A percentile compares a stretch with the other conserved stretches of the same genome.
These are phyloP conservation scores for Anas platyrhynchos DNA, from an alignment of 2,113 vertebrate species.

Conservation along the genomic window DNA sequence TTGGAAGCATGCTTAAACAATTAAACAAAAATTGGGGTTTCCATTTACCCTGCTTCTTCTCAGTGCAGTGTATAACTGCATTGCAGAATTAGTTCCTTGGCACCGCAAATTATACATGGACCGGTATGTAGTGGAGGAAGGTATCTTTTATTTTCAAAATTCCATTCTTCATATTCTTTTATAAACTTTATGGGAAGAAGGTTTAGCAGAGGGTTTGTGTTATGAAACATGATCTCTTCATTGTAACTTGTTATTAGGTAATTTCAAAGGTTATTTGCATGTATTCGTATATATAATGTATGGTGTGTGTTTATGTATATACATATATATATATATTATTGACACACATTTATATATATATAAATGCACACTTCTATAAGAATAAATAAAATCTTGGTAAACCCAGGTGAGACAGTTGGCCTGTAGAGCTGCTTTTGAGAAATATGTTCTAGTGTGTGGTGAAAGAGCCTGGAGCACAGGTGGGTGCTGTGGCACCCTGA, in stretches of 20 bases:
- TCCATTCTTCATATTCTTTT: background rate
- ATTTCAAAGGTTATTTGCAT: background rate
- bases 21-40: background rate
- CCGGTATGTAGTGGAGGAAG: background rate
- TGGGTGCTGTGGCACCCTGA: background rate
- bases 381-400: background rate
- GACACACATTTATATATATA: too few species aligned
- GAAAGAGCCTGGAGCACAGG: background rate
- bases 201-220: background rate
- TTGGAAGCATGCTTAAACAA: background rate
- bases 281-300: background rate
- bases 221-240: background rate
- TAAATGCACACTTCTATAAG: background rate
- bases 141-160: background rate
- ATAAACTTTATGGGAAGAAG: background rate
- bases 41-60: background rate
- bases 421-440: background rate
- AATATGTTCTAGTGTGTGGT: background rate
- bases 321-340: background rate
- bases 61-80: background rate
- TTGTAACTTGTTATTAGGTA: background rate
- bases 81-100: background rate
- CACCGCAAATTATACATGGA: background rate
- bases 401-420: background rate
- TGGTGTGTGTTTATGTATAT: background rate